Evolutionary conservation across 2,888 invertebrate species (phyloP).

Genomic region (Rhyacophila evoluta): DNA sequence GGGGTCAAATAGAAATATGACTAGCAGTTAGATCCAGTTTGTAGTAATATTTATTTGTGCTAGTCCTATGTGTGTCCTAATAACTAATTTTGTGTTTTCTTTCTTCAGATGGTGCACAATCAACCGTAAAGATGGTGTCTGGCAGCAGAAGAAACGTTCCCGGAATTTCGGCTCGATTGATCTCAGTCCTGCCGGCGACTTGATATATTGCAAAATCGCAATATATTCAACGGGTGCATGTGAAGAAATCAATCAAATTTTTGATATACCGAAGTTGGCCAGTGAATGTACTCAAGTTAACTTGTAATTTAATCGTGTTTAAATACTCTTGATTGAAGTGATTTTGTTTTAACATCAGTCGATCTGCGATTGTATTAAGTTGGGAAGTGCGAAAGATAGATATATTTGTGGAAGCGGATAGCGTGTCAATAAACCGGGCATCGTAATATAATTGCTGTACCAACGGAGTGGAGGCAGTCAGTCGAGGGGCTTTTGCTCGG

Average conservation of each 20-base stretch:
- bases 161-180: background rate
- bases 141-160: background rate
- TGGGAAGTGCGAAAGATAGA: too few relatives aligned
- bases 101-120: background rate
- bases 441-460: background rate
- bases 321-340: background rate
- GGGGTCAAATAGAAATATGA: too few relatives aligned
- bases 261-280: background rate
- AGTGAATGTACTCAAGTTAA: background rate
- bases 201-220: background rate
- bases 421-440: too few relatives aligned
- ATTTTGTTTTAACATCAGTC: too few relatives aligned
- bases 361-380: too few relatives aligned
- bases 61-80: too few relatives aligned
- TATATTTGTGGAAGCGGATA: too few relatives aligned
- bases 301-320: background rate
- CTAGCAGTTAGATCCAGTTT: too few relatives aligned
- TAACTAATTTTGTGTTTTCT: background rate
- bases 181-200: background rate
- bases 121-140: background rate
- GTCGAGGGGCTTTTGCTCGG: background rate
- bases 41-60: too few relatives aligned
- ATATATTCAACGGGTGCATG: background rate
- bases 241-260: background rate
- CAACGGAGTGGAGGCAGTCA: background rate